Percentiles rank a stretch among this genome's conserved stretches.
These are phyloP conservation scores for Calliopum simillimum DNA, from an alignment of 2,888 invertebrate genomes.

Conservation along the genomic window DNA sequence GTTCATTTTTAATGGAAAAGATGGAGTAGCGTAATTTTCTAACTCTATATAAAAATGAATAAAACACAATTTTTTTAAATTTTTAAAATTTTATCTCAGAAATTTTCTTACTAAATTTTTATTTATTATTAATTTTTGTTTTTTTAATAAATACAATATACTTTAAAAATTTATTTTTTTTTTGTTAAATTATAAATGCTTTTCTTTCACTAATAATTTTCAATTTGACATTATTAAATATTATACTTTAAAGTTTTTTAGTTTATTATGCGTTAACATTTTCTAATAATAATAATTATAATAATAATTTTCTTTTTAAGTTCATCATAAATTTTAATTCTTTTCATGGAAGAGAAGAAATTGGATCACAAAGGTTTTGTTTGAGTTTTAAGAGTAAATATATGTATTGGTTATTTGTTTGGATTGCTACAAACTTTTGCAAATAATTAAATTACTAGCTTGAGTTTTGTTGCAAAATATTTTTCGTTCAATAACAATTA, in stretches of 20 bases:
- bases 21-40: too few relatives aligned
- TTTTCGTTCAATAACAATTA: too few relatives aligned
- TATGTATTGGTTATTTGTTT: background rate
- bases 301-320: background rate
- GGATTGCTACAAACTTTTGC: background rate
- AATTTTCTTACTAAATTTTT: constrained; percentile 21
- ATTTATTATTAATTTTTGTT: constrained; percentile 4
- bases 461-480: too few relatives aligned
- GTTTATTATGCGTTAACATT: background rate
- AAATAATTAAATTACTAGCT: too few relatives aligned
- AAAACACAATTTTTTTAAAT: background rate
- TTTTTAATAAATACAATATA: constrained; percentile 30
- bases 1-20: too few relatives aligned
- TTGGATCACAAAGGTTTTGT: constrained; percentile 43
- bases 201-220: constrained; percentile 7
- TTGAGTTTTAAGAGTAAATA: constrained; percentile 23
- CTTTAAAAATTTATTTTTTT: background rate
- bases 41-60: background rate
- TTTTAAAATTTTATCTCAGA: constrained; percentile 19
- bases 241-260: too few relatives aligned
- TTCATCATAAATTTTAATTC: constrained; percentile 29
- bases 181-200: constrained; percentile 18
- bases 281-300: background rate
- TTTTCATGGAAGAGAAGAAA: constrained; percentile 43
- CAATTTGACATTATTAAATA: too few relatives aligned